These are phyloP conservation scores for Wasmannia auropunctata DNA, from an alignment of 1,140 invertebrate species.

Conservation along the genomic window DNA sequence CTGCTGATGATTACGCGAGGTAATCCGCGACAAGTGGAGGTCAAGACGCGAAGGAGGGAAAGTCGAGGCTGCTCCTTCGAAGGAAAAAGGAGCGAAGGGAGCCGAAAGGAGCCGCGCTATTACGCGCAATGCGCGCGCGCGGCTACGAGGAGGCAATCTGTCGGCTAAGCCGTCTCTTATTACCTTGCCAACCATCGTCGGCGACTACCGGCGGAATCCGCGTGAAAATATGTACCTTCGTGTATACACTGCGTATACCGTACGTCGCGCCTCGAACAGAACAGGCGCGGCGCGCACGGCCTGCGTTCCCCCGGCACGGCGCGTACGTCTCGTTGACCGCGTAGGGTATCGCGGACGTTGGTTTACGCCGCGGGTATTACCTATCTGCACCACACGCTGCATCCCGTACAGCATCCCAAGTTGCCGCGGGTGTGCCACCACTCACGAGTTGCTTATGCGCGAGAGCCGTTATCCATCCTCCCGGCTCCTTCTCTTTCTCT, in stretches of 20 bases:
- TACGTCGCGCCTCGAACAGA: not conserved
- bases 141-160: slow-evolving; percentile 70
- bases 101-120: slow-evolving; percentile 70
- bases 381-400: slow-evolving; percentile 4
- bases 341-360: slow-evolving; percentile 20
- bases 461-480: not conserved
- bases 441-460: slow-evolving; percentile 17
- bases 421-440: not conserved
- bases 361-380: slow-evolving; percentile 52
- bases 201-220: slow-evolving; percentile 63
- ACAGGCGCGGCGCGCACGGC: slow-evolving; percentile 9
- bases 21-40: slow-evolving; percentile 41
- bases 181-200: slow-evolving; percentile 67
- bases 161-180: slow-evolving; percentile 77
- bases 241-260: not conserved
- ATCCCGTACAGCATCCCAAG: slow-evolving; percentile 5
- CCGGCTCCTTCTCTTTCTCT: slow-evolving; percentile 7
- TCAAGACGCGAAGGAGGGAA: slow-evolving; percentile 49
- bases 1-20: not conserved
- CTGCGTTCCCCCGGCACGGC: slow-evolving; percentile 45
- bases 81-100: slow-evolving; percentile 56
- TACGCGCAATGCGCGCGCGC: slow-evolving; percentile 46
- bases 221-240: slow-evolving; percentile 72
- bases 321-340: not conserved
- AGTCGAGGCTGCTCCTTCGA: slow-evolving; percentile 8